A percentile compares a stretch with the other conserved stretches of the same genome.
phyloP scores from a whole-genome alignment of 2,888 invertebrate genomes.

The Spodoptera picta region DNA sequence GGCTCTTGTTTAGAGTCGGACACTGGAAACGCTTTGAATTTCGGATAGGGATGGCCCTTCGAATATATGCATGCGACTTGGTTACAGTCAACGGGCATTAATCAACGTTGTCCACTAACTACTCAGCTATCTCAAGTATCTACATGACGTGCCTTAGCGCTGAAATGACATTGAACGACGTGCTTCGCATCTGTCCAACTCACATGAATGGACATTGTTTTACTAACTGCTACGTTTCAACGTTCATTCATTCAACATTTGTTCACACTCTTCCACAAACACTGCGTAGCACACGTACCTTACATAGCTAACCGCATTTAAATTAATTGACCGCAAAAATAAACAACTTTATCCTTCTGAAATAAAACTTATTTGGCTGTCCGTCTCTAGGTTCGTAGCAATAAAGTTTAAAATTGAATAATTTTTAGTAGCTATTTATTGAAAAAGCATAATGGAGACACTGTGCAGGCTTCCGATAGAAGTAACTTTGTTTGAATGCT shows the following conservation, averaged over 20 bases:
- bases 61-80: no score
- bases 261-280: conserved; percentile 21
- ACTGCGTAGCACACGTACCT: conserved; percentile 8
- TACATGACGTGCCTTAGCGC: no score
- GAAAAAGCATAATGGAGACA: conserved; percentile 56
- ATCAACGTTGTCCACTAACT: no score
- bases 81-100: no score
- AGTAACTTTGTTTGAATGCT: conserved; percentile 48
- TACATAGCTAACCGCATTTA: conserved; percentile 30
- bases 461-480: conserved; percentile 62
- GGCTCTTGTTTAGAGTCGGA: no score
- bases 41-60: no score
- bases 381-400: conserved; percentile 10
- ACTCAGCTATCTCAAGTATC: no score
- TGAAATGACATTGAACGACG: no score
- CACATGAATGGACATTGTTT: no score
- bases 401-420: conserved; percentile 37
- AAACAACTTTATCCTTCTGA: conserved; percentile 43
- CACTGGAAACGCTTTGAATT: no score
- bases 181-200: no score
- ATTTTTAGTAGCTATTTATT: conserved; percentile 29
- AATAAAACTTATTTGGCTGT: conserved; percentile 7
- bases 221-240: background rate
- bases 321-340: conserved; percentile 52
- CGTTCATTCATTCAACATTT: conserved; percentile 15